These are phyloP conservation scores for Cliona cf. orientalis DNA, from an alignment of 37 sponge, comb jelly and placozoan species.

Conservation along the genomic window DNA sequence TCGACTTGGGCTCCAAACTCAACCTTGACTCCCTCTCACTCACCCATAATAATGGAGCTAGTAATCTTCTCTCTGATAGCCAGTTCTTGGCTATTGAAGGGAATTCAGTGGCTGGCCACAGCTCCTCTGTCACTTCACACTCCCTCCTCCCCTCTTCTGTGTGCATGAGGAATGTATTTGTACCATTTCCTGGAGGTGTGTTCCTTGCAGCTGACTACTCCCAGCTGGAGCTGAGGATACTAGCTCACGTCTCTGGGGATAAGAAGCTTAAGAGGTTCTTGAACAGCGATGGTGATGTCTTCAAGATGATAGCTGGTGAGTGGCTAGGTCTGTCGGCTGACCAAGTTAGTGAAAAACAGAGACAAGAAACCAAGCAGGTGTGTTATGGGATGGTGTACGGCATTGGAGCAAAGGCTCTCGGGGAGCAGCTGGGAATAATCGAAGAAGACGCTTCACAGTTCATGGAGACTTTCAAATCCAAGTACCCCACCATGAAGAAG, in stretches of 20 bases:
- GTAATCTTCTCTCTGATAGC: slow-evolving; percentile 18
- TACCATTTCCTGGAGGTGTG: slow-evolving; percentile 61
- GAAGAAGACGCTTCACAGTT: slow-evolving; percentile 91
- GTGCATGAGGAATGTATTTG: slow-evolving; percentile 85
- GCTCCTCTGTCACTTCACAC: background rate
- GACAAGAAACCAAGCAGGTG: slow-evolving; percentile 93
- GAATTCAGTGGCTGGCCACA: background rate
- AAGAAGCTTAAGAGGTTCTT: slow-evolving; percentile 62
- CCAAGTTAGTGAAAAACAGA: slow-evolving; percentile 65
- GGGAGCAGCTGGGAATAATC: slow-evolving; percentile 75
- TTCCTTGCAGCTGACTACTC: slow-evolving; percentile 95
- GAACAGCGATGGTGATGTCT: slow-evolving; percentile 90
- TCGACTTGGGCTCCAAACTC: slow-evolving; percentile 47
- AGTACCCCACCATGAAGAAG: slow-evolving; percentile 69
- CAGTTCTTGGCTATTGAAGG: slow-evolving; percentile 5
- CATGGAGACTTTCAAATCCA: slow-evolving; percentile 86
- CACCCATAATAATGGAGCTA: background rate
- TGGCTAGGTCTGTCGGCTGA: slow-evolving; percentile 68
- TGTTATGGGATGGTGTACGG: slow-evolving; percentile 99
- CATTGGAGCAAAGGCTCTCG: slow-evolving; percentile 86
- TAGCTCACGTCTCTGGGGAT: slow-evolving; percentile 94
- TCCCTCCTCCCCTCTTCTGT: slow-evolving; percentile 25
- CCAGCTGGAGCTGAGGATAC: slow-evolving; percentile 94
- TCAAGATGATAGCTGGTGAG: slow-evolving; percentile 88
- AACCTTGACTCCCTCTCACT: too few relatives aligned